These are phyloP conservation scores for Campoletis sonorensis DNA, from an alignment of 1,140 invertebrate species.

Conservation along the genomic window DNA sequence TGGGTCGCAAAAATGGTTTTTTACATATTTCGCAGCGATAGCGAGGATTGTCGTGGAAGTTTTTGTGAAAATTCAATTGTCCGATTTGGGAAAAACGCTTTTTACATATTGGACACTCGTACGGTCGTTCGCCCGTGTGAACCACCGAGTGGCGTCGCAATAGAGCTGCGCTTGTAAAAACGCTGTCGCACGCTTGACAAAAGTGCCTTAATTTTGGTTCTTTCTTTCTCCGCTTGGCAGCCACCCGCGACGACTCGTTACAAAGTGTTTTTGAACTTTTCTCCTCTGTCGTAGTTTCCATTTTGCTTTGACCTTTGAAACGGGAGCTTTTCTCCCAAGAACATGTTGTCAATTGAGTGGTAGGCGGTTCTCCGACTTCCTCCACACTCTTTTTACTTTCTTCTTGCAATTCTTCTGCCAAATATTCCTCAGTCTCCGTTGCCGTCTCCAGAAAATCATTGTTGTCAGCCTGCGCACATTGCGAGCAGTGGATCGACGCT, in stretches of 20 bases:
- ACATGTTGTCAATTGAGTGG: not conserved
- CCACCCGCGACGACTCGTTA: not conserved
- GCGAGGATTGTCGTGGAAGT: slow-evolving; percentile 48
- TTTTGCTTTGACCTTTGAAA: not conserved
- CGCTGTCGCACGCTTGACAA: slow-evolving; percentile 35
- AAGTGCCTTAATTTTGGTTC: slow-evolving; percentile 12
- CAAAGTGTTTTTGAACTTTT: not conserved
- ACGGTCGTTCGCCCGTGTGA: slow-evolving; percentile 52
- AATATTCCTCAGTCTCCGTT: not conserved
- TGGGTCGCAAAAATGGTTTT: slow-evolving; percentile 74
- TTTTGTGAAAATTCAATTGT: slow-evolving; percentile 52
- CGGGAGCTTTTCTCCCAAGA: not conserved
- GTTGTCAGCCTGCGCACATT: slow-evolving; percentile 15
- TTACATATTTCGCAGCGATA: slow-evolving; percentile 72
- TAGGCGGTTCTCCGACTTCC: not conserved
- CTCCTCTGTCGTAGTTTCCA: not conserved
- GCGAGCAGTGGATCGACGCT: slow-evolving; percentile 36
- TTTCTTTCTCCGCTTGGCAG: not conserved
- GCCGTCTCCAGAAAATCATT: not conserved
- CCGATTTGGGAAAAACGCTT: slow-evolving; percentile 49
- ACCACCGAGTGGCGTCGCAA: slow-evolving; percentile 45
- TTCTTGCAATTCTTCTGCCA: slow-evolving; percentile 31
- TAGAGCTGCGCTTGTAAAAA: slow-evolving; percentile 31
- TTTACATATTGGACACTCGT: slow-evolving; percentile 50
- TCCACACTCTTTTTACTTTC: slow-evolving; percentile 4